Conservation (phyloP, 2,888 invertebrate genomes). For the Cheilosia pagana region DNA sequence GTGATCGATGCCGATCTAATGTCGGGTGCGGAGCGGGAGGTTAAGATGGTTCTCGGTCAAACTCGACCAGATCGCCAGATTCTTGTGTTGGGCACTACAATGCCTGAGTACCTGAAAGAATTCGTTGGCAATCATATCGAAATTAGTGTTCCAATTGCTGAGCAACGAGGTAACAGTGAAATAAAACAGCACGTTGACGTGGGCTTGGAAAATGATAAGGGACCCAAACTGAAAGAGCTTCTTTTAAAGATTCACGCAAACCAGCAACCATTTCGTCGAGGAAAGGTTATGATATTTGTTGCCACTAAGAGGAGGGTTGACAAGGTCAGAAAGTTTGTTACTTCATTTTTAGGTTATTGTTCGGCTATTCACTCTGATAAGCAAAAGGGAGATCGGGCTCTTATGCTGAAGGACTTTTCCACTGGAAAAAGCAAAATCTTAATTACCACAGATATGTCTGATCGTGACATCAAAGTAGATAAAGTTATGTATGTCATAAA, state of each 20-base stretch:
- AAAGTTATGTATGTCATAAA: constrained; percentile 97
- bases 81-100: constrained; percentile 99
- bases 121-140: constrained; percentile 95
- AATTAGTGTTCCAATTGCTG: constrained; percentile 93
- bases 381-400: constrained; percentile 94
- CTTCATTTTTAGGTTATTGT: constrained; percentile 91
- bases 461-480: constrained; percentile 96
- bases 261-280: constrained; percentile 84
- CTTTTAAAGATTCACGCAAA: constrained; percentile 87
- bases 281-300: constrained; percentile 97
- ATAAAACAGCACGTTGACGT: constrained; percentile 93
- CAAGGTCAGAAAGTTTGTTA: constrained; percentile 91
- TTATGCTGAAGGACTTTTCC: constrained; percentile 93
- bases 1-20: constrained; percentile 96
- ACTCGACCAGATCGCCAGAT: constrained; percentile 97
- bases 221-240: constrained; percentile 81
- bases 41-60: constrained; percentile 95
- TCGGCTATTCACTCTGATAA: constrained; percentile 97
- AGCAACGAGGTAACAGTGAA: constrained; percentile 93
- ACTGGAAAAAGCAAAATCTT: constrained; percentile 92
- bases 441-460: constrained; percentile 98
- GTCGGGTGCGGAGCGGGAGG: constrained; percentile 98
- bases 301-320: constrained; percentile 97
- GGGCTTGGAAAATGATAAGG: constrained; percentile 90
- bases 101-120: constrained; percentile 94